Conservation (phyloP, 2,797 vertebrate species). For the Melanotaenia trifasciata region DNA sequence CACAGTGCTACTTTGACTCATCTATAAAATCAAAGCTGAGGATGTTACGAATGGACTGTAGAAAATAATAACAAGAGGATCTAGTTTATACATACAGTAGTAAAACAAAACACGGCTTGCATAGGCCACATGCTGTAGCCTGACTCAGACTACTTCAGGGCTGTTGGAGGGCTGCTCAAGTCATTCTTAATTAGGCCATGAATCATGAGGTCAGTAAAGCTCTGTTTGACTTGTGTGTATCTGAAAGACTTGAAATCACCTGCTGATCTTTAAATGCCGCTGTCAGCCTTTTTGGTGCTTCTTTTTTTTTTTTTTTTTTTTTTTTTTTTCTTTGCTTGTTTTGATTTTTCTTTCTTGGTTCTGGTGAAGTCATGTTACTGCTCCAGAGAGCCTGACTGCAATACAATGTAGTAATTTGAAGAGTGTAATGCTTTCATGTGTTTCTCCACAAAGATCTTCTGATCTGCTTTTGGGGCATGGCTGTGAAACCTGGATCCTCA, state of each 20-base stretch:
- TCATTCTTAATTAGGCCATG: conserved; percentile 34
- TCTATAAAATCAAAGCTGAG: conserved; percentile 28
- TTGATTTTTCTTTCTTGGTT: neutral
- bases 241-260: conserved; percentile 25
- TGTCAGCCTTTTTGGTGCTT: neutral
- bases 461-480: neutral
- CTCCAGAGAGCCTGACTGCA: neutral
- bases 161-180: conserved; percentile 14
- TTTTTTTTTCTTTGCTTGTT: neutral
- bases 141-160: conserved; percentile 18
- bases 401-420: conserved; percentile 15
- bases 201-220: conserved; percentile 36
- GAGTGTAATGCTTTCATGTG: conserved; percentile 7
- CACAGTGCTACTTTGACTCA: conserved; percentile 37
- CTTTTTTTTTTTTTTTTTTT: conserved; percentile 5
- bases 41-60: conserved; percentile 10
- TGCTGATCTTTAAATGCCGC: conserved; percentile 7
- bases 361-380: neutral
- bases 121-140: conserved; percentile 19
- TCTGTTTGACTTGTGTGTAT: conserved; percentile 20
- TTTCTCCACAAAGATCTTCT: neutral
- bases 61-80: conserved; percentile 23
- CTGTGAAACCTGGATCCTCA: neutral
- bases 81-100: conserved; percentile 18
- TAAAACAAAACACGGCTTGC: neutral